Evolutionary conservation across 1,140 invertebrate species (phyloP), one percentile per base, ranked within the genome.

Genomic region (Apis cerana): DNA sequence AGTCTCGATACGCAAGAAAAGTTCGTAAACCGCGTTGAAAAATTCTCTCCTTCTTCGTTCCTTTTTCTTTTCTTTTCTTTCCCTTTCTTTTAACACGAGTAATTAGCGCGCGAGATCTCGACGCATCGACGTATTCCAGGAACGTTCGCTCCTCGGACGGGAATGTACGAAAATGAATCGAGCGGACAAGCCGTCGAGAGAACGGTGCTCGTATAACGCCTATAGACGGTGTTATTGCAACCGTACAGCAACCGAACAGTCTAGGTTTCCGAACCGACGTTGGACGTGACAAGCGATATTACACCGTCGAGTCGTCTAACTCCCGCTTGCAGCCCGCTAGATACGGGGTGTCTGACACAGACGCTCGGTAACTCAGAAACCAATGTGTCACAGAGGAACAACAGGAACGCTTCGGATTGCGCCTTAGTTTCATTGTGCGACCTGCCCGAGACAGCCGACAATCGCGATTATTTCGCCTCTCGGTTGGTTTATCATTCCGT

Each of bases 201-300:
- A 52, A 69, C 52, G 21, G 21, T n/a, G 21, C 52, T 17, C 50
- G 65, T 58, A 56, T n/a, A n/a, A n/a, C 33, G 52, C 13, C n/a
- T 78, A 58, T 23, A 68, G 65, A 13, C 33, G 19, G 19, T 7
- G 68, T 83, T 70, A 64, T 65, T 79, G 68, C 59, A 56, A 65
- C 50, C 70, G 75, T 72, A 62, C 64, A 62, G 68, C 71, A 75
- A 82, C 77, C 82, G 81, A 84, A 88, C 64, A 74, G 69, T 74
- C 75, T 82, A 61, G 82, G 75, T 67, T 83, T 61, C 67, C 77
- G 72, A 85, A 90, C 83, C 89, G 87, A 88, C 89, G 87, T 90
- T 83, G 90, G 85, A 92, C 83, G 83, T 88, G 90, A 91, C 90
- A 87, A 85, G 88, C 90, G 91, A 92, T 88, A 90, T 91, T 91